These are phyloP conservation scores for Misgurnus anguillicaudatus DNA, from an alignment of 2,113 vertebrate species.

Conservation along the genomic window DNA sequence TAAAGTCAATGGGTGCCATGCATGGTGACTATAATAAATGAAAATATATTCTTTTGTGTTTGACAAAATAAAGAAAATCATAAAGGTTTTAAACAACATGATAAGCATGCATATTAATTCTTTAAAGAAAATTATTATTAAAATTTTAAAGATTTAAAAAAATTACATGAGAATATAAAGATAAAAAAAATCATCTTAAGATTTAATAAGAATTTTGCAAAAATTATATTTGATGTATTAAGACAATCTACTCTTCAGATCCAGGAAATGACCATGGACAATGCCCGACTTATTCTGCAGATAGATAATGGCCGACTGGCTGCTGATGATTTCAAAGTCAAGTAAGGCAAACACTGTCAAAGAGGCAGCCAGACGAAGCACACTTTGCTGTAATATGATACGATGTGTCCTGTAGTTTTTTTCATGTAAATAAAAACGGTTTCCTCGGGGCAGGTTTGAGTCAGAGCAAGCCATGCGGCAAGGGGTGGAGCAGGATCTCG, in stretches of 20 bases:
- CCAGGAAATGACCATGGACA: slow-evolving; percentile 54
- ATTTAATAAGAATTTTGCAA: not conserved
- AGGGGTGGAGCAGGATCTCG: slow-evolving; percentile 72
- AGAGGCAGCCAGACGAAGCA: too few relatives aligned
- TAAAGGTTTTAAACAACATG: too few relatives aligned
- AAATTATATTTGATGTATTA: not conserved
- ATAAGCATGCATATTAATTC: too few relatives aligned
- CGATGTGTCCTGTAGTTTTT: not conserved
- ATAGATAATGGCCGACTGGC: slow-evolving; percentile 67
- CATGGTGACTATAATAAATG: too few relatives aligned
- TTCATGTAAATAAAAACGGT: slow-evolving; percentile 1
- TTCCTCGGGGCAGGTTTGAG: slow-evolving; percentile 65
- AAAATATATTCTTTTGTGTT: too few relatives aligned
- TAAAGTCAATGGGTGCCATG: too few relatives aligned
- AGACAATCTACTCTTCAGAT: slow-evolving; percentile 57
- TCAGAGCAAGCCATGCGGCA: slow-evolving; percentile 68
- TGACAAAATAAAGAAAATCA: too few relatives aligned
- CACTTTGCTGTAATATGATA: not conserved
- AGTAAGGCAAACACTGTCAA: slow-evolving; percentile 61
- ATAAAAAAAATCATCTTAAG: not conserved
- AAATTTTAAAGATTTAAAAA: too few relatives aligned
- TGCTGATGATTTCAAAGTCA: slow-evolving; percentile 70
- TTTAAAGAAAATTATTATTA: too few relatives aligned
- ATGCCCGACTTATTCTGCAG: slow-evolving; percentile 56
- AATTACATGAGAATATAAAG: too few relatives aligned